Conservation (phyloP, 2,113 vertebrate species). For the Spheniscus mendiculus region DNA sequence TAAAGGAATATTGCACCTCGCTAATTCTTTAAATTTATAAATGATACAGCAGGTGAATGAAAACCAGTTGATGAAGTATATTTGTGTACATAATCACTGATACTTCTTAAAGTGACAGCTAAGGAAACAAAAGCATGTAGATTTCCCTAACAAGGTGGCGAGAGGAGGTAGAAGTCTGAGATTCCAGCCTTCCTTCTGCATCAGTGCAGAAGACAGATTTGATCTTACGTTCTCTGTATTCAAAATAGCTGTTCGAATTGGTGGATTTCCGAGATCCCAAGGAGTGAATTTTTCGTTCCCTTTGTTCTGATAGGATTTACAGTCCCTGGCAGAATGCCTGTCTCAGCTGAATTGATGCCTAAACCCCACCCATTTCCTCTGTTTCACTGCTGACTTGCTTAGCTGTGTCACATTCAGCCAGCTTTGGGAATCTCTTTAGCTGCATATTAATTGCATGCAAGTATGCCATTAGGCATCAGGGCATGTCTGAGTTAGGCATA, state of each 20-base stretch:
- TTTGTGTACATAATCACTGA: background rate
- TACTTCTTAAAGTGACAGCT: background rate
- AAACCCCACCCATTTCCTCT: conserved; percentile 63
- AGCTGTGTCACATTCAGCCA: conserved; percentile 6
- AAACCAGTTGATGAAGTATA: background rate
- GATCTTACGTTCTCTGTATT: background rate
- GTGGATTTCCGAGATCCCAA: background rate
- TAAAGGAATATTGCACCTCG: background rate
- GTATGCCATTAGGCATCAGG: background rate
- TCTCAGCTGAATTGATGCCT: conserved; percentile 48
- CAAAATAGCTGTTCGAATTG: background rate
- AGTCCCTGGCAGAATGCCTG: conserved; percentile 48
- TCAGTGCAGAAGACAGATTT: background rate
- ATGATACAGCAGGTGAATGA: background rate
- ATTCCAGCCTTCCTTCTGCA: background rate
- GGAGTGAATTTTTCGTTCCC: conserved; percentile 10
- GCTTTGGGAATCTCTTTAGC: conserved; percentile 39
- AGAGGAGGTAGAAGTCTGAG: background rate
- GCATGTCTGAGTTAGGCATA: background rate
- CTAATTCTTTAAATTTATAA: background rate
- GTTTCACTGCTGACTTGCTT: conserved; percentile 35
- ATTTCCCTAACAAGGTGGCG: background rate
- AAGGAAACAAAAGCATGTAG: background rate
- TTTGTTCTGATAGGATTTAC: conserved; percentile 65
- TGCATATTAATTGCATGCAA: conserved; percentile 42